Base-by-base conservation (phyloP, 2,113 vertebrate species). In the Grammomys dolichurus region DNA sequence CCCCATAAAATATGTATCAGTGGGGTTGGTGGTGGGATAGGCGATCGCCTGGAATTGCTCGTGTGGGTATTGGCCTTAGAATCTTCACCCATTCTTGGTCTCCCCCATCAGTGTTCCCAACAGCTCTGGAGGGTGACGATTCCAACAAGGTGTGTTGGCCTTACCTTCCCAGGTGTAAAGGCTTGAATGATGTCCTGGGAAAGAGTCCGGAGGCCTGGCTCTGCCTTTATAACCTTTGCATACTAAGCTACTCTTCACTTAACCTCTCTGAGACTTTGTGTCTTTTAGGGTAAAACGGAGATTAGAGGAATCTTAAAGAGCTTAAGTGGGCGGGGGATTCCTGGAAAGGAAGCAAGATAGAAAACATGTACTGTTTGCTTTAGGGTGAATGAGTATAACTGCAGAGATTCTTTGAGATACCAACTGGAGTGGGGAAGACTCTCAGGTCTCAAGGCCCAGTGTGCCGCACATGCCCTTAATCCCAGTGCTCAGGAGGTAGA, bases 1-100 rank as follows among this genome's bases (percentile, higher is more conserved):
- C 91, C 81, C 98, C 96, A 98, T 98, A 98, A 98, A 98, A 98
- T 98, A 98, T 98, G 97, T 76, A 98, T 98, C 95, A 98, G 95
- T 89, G 92, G 95, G 81, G 51, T 72, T 65, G 93, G 94, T 51
- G 76, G 84, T 72, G 17, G 84, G 95, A 7, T 60, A 80, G 88
- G 73, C 0, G 0, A 73, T 22, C 7, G 48, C 26, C 51, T 3
- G 7, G 89, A 89, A 63, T 51, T 51, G 82, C 70, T 54, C 2
- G 2, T 12, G 85, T 0, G 6, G 93, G 65, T 67, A 26, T 70
- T 9, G 7, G 51, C 33, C 65, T 75, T 7, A 17, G 86, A 81
- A 87, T 67, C 75, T n/a, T 33, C 33, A n/a, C 13, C 46, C 6
- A 63, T 20, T 19, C 70, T 40, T 17, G 17, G 63, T 28, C 13